Evolutionary conservation across 37 sponge, comb jelly and placozoan species (phyloP), one percentile per base, ranked within the genome.

Genomic region (Oscarella lobularis): DNA sequence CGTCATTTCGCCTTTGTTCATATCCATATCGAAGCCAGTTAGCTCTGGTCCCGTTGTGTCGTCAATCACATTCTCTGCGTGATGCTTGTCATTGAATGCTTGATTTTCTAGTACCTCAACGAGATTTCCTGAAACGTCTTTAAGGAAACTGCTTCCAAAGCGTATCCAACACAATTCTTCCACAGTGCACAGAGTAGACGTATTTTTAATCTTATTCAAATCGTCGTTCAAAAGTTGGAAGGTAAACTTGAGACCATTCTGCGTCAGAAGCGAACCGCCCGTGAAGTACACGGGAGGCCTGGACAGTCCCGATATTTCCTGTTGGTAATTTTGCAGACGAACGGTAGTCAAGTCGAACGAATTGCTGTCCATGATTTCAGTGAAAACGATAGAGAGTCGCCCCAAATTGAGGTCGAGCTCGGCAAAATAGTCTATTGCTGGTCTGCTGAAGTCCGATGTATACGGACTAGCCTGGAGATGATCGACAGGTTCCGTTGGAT

Each of bases 331-430:
- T 33, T 74, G 71, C 2, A 78, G 27, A 2, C 69, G 69, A 6
- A 78, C 35, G 30, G 38, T 72, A 5, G 73, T 74, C 2, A 60
- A n/a, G 33, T 70, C 72, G 9, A 89, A 70, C 32, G 81, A 20
- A 0, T 48, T 31, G 29, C 73, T 67, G 72, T 83, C 67, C 40
- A 94, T 71, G 3, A 86, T 73, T 66, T 94, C 90, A 31, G 88
- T 73, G 83, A 94, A 87, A 38, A 82, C 82, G 0, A 94, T 75
- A 29, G 66, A 29, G 30, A 94, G 40, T 4, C 75, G 39, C 5
- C 90, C 95, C 31, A 70, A 81, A 68, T 94, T 78, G 14, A 87
- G 41, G 54, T 94, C 84, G 5, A 90, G 66, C 14, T 6, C 31
- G 20, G 74, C 88, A 75, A 91, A 87, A 31, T 55, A 54, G 36